A percentile compares a stretch with the other conserved stretches of the same genome.
Conservation (phyloP, 2,113 vertebrate species). For the Meleagris gallopavo region DNA sequence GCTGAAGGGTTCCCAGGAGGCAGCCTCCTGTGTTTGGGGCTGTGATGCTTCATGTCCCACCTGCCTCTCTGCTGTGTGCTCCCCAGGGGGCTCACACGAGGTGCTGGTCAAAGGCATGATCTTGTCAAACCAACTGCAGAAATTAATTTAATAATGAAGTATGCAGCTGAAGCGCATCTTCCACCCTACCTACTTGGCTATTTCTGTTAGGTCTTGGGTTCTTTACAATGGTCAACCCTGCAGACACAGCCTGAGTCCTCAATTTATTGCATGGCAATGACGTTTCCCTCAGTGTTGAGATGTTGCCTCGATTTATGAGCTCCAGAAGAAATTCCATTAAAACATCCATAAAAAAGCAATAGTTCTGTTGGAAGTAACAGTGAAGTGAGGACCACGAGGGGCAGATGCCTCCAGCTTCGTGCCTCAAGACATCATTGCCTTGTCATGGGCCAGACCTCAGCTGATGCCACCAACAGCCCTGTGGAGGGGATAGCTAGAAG, state of each 20-base stretch:
- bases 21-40: background rate
- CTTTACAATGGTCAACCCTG: background rate
- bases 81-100: background rate
- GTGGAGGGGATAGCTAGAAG: background rate
- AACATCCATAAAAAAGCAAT: conserved; percentile 1
- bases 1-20: background rate
- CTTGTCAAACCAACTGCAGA: background rate
- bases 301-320: background rate
- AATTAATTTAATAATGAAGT: background rate
- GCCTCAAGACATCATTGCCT: background rate
- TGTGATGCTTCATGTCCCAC: background rate
- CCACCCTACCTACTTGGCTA: background rate
- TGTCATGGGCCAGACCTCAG: background rate
- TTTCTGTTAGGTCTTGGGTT: background rate
- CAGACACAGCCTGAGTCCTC: background rate
- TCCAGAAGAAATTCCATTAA: background rate
- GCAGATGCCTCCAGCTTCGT: background rate
- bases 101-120: background rate
- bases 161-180: background rate
- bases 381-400: no score
- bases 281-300: background rate
- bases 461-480: rapidly evolving
- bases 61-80: background rate
- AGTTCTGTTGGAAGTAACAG: background rate
- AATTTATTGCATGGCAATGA: rapidly evolving